phyloP scores from a whole-genome alignment of 2,888 invertebrate species.

The Chesias legatella region DNA sequence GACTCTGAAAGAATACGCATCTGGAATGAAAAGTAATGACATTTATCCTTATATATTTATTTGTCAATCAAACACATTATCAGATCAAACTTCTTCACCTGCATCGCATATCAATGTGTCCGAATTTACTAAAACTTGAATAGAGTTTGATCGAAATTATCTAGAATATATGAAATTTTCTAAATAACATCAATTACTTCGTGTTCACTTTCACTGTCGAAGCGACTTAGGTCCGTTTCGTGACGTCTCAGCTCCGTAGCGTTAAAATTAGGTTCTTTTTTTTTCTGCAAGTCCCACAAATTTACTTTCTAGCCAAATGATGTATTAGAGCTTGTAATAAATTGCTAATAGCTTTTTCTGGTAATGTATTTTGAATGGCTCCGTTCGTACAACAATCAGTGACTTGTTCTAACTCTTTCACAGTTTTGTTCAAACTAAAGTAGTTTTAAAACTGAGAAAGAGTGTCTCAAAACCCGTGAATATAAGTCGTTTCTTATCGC shows the following conservation, averaged over 20 bases:
- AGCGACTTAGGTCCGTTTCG: constrained; percentile 63
- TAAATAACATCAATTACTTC: constrained; percentile 55
- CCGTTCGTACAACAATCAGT: constrained; percentile 37
- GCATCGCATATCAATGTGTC: constrained; percentile 14
- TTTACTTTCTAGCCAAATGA: constrained; percentile 58
- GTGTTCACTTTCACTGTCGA: constrained; percentile 68
- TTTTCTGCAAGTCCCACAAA: constrained; percentile 43
- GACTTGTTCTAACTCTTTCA: too few relatives aligned
- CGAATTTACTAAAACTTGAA: constrained; percentile 6
- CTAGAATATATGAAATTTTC: constrained; percentile 40
- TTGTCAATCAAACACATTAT: constrained; percentile 20
- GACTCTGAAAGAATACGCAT: constrained; percentile 54
- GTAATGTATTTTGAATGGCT: constrained; percentile 28
- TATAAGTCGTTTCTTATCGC: constrained; percentile 61
- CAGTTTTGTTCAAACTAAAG: constrained; percentile 43
- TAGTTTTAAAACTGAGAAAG: too few relatives aligned
- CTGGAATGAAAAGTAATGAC: constrained; percentile 57
- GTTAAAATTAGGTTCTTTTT: constrained; percentile 46
- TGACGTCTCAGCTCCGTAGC: constrained; percentile 52
- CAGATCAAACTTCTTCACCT: constrained; percentile 13
- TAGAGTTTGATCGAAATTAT: constrained; percentile 15
- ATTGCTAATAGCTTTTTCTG: constrained; percentile 28
- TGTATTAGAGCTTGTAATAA: constrained; percentile 38
- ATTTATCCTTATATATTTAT: constrained; percentile 37
- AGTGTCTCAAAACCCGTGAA: constrained; percentile 58